phyloP scores from a whole-genome alignment of 2,797 vertebrate genomes.

The Pseudochaenichthys georgianus region DNA sequence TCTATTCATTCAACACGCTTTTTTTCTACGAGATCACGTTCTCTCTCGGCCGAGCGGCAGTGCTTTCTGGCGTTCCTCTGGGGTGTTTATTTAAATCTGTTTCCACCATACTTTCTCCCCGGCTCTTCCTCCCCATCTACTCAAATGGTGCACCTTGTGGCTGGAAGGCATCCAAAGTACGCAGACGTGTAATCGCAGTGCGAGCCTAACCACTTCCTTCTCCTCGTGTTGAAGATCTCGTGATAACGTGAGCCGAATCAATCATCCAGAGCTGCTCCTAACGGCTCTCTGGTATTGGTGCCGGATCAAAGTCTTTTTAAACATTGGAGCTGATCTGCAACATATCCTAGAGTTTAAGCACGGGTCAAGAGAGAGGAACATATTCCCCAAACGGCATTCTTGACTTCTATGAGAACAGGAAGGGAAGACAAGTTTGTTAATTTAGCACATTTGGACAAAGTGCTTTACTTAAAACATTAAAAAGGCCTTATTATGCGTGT shows the following conservation, averaged over 20 bases:
- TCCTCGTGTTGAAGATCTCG: constrained; percentile 66
- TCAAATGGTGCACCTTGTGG: constrained; percentile 73
- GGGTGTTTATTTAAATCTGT: constrained; percentile 67
- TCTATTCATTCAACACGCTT: constrained; percentile 50
- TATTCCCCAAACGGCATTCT: constrained; percentile 31
- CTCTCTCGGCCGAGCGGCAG: constrained; percentile 36
- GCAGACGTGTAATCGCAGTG: constrained; percentile 69
- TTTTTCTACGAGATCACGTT: constrained; percentile 47
- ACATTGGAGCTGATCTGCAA: constrained; percentile 22
- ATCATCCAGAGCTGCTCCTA: constrained; percentile 60
- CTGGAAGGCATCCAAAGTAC: constrained; percentile 77
- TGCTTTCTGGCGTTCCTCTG: constrained; percentile 48
- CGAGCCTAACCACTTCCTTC: constrained; percentile 72
- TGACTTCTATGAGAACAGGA: constrained; percentile 41
- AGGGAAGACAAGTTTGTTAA: background rate
- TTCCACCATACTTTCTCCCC: constrained; percentile 54
- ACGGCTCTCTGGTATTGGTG: constrained; percentile 38
- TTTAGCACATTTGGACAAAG: too few relatives aligned
- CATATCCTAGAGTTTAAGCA: constrained; percentile 23
- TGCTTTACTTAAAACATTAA: too few relatives aligned
- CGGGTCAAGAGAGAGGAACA: constrained; percentile 12
- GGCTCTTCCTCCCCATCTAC: constrained; percentile 54
- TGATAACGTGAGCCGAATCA: constrained; percentile 71
- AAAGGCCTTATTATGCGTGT: too few relatives aligned
- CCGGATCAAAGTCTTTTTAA: constrained; percentile 49